Evolutionary conservation across 2,888 invertebrate species (phyloP).

Genomic region (Parnassius apollo): DNA sequence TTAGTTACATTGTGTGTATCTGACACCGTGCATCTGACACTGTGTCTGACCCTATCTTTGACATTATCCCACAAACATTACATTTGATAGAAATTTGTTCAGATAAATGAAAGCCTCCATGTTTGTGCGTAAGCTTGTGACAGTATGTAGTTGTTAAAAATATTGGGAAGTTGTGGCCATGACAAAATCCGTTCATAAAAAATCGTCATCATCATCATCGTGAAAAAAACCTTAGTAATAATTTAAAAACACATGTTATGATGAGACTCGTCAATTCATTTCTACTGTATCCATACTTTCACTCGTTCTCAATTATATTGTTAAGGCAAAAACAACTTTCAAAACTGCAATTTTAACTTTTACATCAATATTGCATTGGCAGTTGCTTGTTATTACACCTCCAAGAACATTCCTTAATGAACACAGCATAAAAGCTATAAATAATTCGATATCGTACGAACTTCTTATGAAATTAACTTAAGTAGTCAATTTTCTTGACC

Average conservation of each 20-base stretch:
- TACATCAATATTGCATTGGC: slow-evolving; percentile 17
- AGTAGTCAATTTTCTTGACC: not conserved
- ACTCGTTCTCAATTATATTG: slow-evolving; percentile 24
- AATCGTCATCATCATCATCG: too few species aligned
- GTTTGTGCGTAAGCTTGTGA: too few species aligned
- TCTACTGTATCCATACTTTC: slow-evolving; percentile 17
- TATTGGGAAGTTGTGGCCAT: too few species aligned
- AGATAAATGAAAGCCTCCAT: too few species aligned
- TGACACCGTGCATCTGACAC: too few species aligned
- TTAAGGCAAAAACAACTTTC: slow-evolving; percentile 26
- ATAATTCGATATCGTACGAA: slow-evolving; percentile 16
- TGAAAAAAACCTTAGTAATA: too few species aligned
- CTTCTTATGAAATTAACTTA: not conserved
- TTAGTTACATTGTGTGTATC: too few species aligned
- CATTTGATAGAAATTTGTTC: too few species aligned
- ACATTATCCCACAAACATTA: too few species aligned
- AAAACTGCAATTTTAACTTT: slow-evolving; percentile 20
- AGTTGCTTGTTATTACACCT: not conserved
- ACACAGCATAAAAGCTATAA: slow-evolving; percentile 8
- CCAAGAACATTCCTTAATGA: slow-evolving; percentile 4
- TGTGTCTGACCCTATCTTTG: too few species aligned
- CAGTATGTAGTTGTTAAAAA: too few species aligned
- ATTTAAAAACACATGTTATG: slow-evolving; percentile 10
- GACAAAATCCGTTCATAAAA: too few species aligned
- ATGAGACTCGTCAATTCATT: slow-evolving; percentile 13